Evolutionary conservation across 2,113 vertebrate genomes (phyloP).

Genomic region (Vulpes ferrilata): DNA sequence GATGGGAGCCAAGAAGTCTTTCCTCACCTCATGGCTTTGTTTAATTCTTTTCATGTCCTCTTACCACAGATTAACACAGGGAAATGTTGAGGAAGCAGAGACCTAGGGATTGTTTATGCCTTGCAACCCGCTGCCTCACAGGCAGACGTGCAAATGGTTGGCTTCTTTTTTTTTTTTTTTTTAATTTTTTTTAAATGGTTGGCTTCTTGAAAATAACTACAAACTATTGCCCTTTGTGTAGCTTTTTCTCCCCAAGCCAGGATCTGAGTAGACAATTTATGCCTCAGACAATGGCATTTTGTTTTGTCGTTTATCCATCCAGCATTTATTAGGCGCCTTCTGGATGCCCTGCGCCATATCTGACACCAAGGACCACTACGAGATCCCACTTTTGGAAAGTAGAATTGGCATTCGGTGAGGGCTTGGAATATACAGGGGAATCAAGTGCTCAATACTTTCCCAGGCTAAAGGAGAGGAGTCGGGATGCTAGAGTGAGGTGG

Average conservation of each 20-base stretch:
- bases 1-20: accelerated
- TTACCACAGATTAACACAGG: conserved; percentile 40
- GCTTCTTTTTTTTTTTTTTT: too few relatives aligned
- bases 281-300: neutral
- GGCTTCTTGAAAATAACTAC: neutral
- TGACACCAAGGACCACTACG: neutral
- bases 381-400: neutral
- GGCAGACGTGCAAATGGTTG: accelerated
- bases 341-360: neutral
- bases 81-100: neutral
- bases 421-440: neutral
- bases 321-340: neutral
- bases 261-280: neutral
- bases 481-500: neutral
- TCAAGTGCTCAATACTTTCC: accelerated
- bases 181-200: neutral
- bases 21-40: accelerated
- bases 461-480: neutral
- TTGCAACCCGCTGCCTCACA: accelerated
- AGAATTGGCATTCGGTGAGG: neutral
- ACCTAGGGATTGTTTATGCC: neutral
- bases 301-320: neutral
- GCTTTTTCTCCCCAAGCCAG: neutral
- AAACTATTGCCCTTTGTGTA: neutral
- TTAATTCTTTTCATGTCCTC: neutral